A percentile compares a stretch with the other conserved stretches of the same genome.
Evolutionary conservation across 2,888 invertebrate genomes (phyloP).

Genomic region (Plagodis dolabraria): DNA sequence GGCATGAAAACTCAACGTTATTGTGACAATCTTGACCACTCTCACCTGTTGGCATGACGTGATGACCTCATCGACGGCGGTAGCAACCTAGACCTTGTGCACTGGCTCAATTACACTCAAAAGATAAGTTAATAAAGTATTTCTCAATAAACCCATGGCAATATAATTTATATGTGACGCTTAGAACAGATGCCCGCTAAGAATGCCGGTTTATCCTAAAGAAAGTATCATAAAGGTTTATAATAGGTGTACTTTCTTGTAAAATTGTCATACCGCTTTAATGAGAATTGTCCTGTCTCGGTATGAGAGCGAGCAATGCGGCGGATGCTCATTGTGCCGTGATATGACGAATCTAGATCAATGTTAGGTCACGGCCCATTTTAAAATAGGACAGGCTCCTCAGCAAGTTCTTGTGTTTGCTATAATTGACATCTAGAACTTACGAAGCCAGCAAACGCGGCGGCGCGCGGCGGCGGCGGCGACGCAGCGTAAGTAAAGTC

Average conservation of each 20-base stretch:
- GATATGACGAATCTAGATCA: constrained; percentile 54
- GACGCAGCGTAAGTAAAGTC: background rate
- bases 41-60: too few relatives aligned
- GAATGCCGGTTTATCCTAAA: too few relatives aligned
- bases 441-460: background rate
- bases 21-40: too few relatives aligned
- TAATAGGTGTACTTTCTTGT: too few relatives aligned
- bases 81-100: too few relatives aligned
- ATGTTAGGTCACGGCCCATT: constrained; percentile 61
- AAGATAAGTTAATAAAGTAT: constrained; percentile 1
- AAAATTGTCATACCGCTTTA: too few relatives aligned
- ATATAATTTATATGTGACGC: too few relatives aligned
- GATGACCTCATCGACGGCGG: too few relatives aligned
- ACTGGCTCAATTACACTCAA: background rate
- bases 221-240: too few relatives aligned
- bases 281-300: constrained; percentile 13
- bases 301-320: constrained; percentile 38
- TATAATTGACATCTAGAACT: constrained; percentile 22
- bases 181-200: too few relatives aligned
- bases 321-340: constrained; percentile 37
- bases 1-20: too few relatives aligned
- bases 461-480: background rate
- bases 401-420: constrained; percentile 35
- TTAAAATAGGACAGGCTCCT: constrained; percentile 46
- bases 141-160: too few relatives aligned